Evolutionary conservation across 92 coral and sea anemone genomes (phyloP).

Genomic region (Virgularia gustaviana): DNA sequence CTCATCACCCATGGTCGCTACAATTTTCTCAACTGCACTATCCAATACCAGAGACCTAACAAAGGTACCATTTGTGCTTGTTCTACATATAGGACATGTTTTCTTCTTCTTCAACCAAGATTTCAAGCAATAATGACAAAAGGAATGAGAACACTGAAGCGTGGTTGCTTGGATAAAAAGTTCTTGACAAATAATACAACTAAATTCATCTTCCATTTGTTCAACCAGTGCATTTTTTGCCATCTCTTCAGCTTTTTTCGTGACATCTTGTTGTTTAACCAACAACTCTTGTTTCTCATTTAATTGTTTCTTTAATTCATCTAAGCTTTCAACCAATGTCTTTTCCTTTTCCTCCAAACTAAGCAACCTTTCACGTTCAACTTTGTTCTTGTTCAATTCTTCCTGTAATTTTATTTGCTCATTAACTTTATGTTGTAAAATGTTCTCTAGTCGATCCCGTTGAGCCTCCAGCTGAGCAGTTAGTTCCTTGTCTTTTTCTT

Average conservation of each 20-base stretch:
- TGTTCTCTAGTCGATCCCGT: conserved; percentile 68
- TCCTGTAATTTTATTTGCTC: conserved; percentile 67
- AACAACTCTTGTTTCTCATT: conserved; percentile 70
- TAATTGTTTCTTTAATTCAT: conserved; percentile 66
- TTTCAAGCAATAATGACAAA: conserved; percentile 83
- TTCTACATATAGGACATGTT: conserved; percentile 92
- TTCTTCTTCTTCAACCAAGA: conserved; percentile 84
- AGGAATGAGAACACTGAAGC: conserved; percentile 84
- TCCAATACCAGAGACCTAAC: conserved; percentile 93
- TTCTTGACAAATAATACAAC: conserved; percentile 91
- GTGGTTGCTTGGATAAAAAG: conserved; percentile 85
- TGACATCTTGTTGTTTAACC: conserved; percentile 73
- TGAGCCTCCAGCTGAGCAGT: conserved; percentile 65
- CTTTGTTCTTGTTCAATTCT: conserved; percentile 61
- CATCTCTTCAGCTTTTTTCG: conserved; percentile 80
- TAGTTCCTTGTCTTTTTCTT: conserved; percentile 87
- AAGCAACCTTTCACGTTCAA: conserved; percentile 67
- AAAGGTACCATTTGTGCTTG: conserved; percentile 62
- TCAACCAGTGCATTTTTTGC: conserved; percentile 81
- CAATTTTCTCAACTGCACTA: conserved; percentile 93
- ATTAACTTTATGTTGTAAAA: conserved; percentile 71
- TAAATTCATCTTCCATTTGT: conserved; percentile 98
- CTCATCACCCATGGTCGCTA: conserved; percentile 88
- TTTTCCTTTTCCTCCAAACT: conserved; percentile 79
- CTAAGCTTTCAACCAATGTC: conserved; percentile 64